phyloP scores from a whole-genome alignment of 1,140 invertebrate genomes.

The Anastatus disparis region DNA sequence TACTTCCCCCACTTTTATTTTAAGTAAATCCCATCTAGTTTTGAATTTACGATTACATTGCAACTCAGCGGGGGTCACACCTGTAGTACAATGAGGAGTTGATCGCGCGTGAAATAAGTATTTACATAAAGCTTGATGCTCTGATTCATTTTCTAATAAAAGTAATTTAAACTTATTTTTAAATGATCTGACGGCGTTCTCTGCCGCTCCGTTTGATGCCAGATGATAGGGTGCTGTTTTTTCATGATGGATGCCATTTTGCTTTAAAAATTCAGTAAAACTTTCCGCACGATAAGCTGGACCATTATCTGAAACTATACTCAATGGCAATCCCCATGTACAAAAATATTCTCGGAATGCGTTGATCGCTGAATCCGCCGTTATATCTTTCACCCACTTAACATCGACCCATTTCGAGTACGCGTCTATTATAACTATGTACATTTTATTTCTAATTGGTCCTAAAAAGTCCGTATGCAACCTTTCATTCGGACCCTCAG shows the following conservation, averaged over 20 bases:
- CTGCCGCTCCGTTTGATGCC: neutral
- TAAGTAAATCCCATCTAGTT: slow-evolving; percentile 22
- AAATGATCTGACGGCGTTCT: neutral
- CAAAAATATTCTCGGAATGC: too few species aligned
- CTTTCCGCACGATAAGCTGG: neutral
- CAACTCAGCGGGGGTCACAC: slow-evolving; percentile 35
- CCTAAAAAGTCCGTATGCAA: too few species aligned
- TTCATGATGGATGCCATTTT: slow-evolving; percentile 5
- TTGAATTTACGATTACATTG: slow-evolving; percentile 37
- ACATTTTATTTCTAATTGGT: too few species aligned
- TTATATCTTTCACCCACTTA: too few species aligned
- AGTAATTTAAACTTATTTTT: slow-evolving; percentile 48
- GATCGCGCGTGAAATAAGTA: slow-evolving; percentile 39
- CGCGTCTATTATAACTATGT: too few species aligned
- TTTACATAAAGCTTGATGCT: slow-evolving; percentile 21
- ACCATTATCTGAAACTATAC: slow-evolving; percentile 37
- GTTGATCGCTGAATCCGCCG: too few species aligned
- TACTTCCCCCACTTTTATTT: neutral
- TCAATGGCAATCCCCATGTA: too few species aligned
- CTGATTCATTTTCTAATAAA: neutral
- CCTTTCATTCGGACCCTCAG: too few species aligned
- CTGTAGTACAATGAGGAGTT: slow-evolving; percentile 40
- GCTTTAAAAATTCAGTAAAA: slow-evolving; percentile 9
- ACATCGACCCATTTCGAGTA: too few species aligned
- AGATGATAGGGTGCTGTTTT: slow-evolving; percentile 19